Evolutionary conservation across 2,888 invertebrate species (phyloP).

Genomic region (Sesamia inferens): DNA sequence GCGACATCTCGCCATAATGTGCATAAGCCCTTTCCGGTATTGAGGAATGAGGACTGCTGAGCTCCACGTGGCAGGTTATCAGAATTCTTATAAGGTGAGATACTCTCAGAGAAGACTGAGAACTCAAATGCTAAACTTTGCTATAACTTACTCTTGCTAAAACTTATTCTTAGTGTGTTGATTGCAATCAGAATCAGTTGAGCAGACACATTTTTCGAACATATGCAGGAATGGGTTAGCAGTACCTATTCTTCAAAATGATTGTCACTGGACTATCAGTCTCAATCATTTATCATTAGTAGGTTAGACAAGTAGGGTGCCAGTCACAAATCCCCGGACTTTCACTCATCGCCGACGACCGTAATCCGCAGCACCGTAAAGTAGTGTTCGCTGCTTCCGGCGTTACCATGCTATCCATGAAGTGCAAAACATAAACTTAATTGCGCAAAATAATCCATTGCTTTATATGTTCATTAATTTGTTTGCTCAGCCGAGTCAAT

Average conservation of each 20-base stretch:
- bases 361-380: background rate
- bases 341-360: background rate
- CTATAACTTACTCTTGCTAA: background rate
- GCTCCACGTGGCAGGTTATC: background rate
- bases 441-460: too few relatives aligned
- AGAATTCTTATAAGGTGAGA: background rate
- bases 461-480: too few relatives aligned
- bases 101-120: background rate
- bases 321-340: background rate
- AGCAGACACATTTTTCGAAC: too few relatives aligned
- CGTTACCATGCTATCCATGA: background rate
- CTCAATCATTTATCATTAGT: too few relatives aligned
- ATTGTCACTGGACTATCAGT: too few relatives aligned
- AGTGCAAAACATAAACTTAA: background rate
- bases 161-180: background rate
- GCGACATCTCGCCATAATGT: slow-evolving; percentile 30
- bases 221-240: too few relatives aligned
- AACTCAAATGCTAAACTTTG: background rate
- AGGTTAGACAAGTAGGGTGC: too few relatives aligned
- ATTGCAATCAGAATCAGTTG: too few relatives aligned
- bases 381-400: background rate
- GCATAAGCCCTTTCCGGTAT: slow-evolving; percentile 52
- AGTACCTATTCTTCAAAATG: too few relatives aligned
- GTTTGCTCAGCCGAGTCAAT: too few relatives aligned
- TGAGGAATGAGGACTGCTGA: background rate